Evolutionary conservation across 1,140 invertebrate species (phyloP).

Genomic region (Charaxes varanes): DNA sequence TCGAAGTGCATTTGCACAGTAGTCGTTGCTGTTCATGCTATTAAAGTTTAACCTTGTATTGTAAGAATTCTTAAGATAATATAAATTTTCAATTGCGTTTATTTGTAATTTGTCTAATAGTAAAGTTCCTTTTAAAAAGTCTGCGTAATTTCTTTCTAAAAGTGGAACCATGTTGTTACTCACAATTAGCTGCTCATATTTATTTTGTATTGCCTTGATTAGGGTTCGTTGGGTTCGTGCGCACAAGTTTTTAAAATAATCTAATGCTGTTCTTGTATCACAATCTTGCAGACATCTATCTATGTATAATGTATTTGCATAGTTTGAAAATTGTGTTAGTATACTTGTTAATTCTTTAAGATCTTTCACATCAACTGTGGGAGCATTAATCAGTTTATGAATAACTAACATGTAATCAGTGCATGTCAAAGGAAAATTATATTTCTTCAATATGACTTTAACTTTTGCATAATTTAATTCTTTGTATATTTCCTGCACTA

Average conservation of each 20-base stretch:
- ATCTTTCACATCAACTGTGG: slow-evolving; percentile 47
- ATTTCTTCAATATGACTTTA: slow-evolving; percentile 63
- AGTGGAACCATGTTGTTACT: slow-evolving; percentile 22
- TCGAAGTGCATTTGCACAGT: slow-evolving; percentile 22
- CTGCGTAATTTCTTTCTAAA: slow-evolving; percentile 57
- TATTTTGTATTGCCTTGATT: slow-evolving; percentile 41
- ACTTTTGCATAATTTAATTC: slow-evolving; percentile 61
- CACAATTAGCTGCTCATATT: slow-evolving; percentile 57
- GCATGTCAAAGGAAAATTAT: slow-evolving; percentile 54
- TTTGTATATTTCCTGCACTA: slow-evolving; percentile 53
- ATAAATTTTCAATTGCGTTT: slow-evolving; percentile 47
- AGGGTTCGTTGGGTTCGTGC: slow-evolving; percentile 37
- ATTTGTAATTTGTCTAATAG: slow-evolving; percentile 37
- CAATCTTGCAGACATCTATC: slow-evolving; percentile 51
- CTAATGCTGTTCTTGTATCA: slow-evolving; percentile 48
- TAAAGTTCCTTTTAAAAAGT: slow-evolving; percentile 55
- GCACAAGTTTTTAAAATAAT: slow-evolving; percentile 45
- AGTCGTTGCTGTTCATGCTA: slow-evolving; percentile 38
- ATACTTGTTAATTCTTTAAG: slow-evolving; percentile 45
- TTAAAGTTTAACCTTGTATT: slow-evolving; percentile 38
- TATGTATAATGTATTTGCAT: slow-evolving; percentile 49
- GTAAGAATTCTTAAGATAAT: slow-evolving; percentile 58
- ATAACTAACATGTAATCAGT: slow-evolving; percentile 54
- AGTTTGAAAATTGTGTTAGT: slow-evolving; percentile 33
- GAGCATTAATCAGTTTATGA: slow-evolving; percentile 48